Evolutionary conservation across 2,113 vertebrate species (phyloP).

Genomic region (Synchiropus splendidus): DNA sequence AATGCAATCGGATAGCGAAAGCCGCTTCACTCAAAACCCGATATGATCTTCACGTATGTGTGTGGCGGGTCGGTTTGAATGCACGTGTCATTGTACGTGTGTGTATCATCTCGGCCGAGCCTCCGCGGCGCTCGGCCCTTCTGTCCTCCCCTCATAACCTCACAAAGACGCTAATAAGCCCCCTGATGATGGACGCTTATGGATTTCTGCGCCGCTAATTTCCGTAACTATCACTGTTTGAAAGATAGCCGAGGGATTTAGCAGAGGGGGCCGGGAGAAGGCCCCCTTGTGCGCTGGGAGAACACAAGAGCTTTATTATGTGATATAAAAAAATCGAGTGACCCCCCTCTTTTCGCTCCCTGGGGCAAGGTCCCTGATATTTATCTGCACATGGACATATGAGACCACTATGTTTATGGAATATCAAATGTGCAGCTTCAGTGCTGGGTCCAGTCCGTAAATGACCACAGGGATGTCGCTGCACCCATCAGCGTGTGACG

Average conservation of each 20-base stretch:
- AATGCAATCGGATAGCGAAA: slow-evolving; percentile 2
- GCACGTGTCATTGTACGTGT: slow-evolving; percentile 26
- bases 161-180: slow-evolving; percentile 87
- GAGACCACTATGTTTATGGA: slow-evolving; percentile 64
- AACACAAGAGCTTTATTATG: slow-evolving; percentile 92
- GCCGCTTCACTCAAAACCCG: too few relatives aligned
- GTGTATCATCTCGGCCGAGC: slow-evolving; percentile 35
- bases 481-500: slow-evolving; percentile 44
- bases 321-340: slow-evolving; percentile 63
- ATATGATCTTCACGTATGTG: slow-evolving; percentile 4
- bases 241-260: slow-evolving; percentile 90
- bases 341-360: slow-evolving; percentile 53
- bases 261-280: slow-evolving; percentile 62
- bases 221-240: slow-evolving; percentile 98
- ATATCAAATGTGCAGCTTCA: slow-evolving; percentile 47
- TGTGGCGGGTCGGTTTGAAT: slow-evolving; percentile 16
- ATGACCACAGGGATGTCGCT: slow-evolving; percentile 44
- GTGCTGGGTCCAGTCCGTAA: slow-evolving; percentile 38
- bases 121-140: slow-evolving; percentile 48
- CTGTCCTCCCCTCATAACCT: slow-evolving; percentile 68
- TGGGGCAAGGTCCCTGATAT: slow-evolving; percentile 50
- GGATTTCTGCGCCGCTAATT: slow-evolving; percentile 96
- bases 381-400: slow-evolving; percentile 61
- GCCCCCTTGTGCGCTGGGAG: slow-evolving; percentile 66
- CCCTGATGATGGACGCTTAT: slow-evolving; percentile 84